phyloP scores from a whole-genome alignment of 1,140 invertebrate species.

The Chlorops oryzae region DNA sequence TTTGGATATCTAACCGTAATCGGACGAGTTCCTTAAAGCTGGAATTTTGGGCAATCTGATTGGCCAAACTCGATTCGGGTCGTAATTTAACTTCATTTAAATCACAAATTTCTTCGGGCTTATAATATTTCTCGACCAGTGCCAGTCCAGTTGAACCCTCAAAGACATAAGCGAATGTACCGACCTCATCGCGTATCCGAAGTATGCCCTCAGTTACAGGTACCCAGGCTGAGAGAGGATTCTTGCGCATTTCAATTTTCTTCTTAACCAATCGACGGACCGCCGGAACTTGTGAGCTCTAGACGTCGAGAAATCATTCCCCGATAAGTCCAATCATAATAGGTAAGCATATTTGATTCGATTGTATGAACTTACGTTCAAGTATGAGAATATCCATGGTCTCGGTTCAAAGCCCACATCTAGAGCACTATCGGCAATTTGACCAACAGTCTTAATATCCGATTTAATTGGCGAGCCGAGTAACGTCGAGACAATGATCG shows the following conservation, averaged over 20 bases:
- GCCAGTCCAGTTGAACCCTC: not conserved
- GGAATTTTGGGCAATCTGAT: not conserved
- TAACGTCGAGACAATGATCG: slow-evolving; percentile 35
- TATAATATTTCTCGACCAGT: slow-evolving; percentile 3
- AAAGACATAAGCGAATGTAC: not conserved
- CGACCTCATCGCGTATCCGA: not conserved
- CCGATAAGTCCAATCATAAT: not conserved
- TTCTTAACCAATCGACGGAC: not conserved
- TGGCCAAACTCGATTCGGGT: not conserved
- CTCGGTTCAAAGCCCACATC: slow-evolving; percentile 30
- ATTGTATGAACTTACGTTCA: slow-evolving; percentile 11
- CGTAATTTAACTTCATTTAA: slow-evolving; percentile 4
- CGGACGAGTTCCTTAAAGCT: not conserved
- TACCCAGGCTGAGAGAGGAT: not conserved
- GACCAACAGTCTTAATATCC: slow-evolving; percentile 32
- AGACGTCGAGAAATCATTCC: too few species aligned
- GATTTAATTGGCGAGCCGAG: slow-evolving; percentile 32
- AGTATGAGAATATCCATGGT: slow-evolving; percentile 26
- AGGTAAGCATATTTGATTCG: not conserved
- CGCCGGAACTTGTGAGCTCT: not conserved
- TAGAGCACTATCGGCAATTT: slow-evolving; percentile 38
- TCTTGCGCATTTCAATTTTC: not conserved
- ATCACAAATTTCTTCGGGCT: slow-evolving; percentile 8
- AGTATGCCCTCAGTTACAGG: not conserved
- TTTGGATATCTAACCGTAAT: too few species aligned